Evolutionary conservation across 2,888 invertebrate species (phyloP).

Genomic region (Plebejus anna): DNA sequence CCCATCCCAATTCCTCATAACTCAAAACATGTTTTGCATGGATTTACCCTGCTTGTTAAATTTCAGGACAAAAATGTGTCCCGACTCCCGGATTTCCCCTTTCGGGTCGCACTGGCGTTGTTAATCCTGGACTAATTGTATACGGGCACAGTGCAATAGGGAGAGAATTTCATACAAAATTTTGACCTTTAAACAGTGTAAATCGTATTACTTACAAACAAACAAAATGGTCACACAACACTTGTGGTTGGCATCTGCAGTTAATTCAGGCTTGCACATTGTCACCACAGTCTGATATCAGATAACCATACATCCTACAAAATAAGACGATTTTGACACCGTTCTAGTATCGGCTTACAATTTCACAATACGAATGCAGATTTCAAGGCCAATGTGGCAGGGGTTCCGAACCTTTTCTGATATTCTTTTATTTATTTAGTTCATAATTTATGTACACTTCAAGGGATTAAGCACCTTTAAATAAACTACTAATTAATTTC

Average conservation of each 20-base stretch:
- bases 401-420: background rate
- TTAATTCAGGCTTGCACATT: background rate
- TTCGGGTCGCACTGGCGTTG: background rate
- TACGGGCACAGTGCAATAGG: too few species aligned
- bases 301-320: background rate
- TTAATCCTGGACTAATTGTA: background rate
- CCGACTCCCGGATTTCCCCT: background rate
- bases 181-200: background rate
- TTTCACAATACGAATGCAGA: background rate
- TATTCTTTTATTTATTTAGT: too few species aligned
- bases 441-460: too few species aligned
- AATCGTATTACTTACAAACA: background rate
- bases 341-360: constrained; percentile 11
- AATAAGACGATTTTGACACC: background rate
- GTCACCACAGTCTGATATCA: background rate
- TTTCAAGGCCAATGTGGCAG: background rate
- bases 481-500: too few species aligned
- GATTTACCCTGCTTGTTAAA: background rate
- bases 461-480: too few species aligned
- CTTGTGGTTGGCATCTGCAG: background rate
- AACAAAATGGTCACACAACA: background rate
- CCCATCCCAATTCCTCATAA: too few species aligned
- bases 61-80: constrained; percentile 1
- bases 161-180: too few species aligned
- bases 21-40: background rate